phyloP scores from a whole-genome alignment of 2,797 vertebrate genomes.

The Coendou prehensilis region DNA sequence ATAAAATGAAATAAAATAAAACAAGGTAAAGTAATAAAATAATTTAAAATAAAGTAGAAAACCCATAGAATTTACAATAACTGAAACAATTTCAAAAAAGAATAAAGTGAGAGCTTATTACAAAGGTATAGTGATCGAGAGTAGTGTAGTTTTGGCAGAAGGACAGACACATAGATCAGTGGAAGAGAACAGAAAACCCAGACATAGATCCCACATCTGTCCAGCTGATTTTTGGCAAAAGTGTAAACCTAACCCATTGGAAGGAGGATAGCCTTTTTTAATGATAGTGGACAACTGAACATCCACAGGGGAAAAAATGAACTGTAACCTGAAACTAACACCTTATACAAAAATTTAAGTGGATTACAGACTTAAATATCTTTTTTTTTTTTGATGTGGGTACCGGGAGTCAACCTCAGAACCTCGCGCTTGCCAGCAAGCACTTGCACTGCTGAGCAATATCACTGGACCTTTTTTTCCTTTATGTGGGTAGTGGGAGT shows the following conservation, averaged over 20 bases:
- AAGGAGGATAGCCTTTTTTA: background rate
- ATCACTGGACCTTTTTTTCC: too few relatives aligned
- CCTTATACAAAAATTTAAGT: background rate
- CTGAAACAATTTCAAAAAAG: background rate
- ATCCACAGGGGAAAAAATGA: background rate
- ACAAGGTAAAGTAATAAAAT: background rate
- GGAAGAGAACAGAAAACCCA: background rate
- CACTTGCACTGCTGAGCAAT: too few relatives aligned
- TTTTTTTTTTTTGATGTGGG: too few relatives aligned
- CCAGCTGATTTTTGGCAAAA: background rate
- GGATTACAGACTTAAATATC: background rate
- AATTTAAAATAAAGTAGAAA: background rate
- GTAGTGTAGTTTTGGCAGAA: background rate
- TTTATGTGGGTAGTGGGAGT: too few relatives aligned
- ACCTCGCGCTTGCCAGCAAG: too few relatives aligned
- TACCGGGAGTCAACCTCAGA: too few relatives aligned
- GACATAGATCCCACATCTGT: background rate
- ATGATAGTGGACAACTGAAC: background rate
- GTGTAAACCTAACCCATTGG: background rate
- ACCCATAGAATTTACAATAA: background rate
- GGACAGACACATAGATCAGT: background rate
- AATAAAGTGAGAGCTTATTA: background rate
- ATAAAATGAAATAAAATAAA: background rate
- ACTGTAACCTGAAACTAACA: background rate
- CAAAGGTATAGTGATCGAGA: too few relatives aligned